Evolutionary conservation across 2,797 vertebrate species (phyloP).

Genomic region (Sebastes itinus): DNA sequence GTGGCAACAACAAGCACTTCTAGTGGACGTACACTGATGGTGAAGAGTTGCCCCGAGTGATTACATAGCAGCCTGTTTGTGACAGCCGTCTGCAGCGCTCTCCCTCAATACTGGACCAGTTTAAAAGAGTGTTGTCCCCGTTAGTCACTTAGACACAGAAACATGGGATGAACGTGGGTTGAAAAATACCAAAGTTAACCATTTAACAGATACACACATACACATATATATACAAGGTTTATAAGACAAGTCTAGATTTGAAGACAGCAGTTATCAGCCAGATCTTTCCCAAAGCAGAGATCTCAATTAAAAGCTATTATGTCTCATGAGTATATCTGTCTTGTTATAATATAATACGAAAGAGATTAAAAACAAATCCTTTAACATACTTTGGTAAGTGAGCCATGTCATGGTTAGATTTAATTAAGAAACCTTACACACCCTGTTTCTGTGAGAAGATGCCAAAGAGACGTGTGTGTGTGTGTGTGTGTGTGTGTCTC

Average conservation of each 20-base stretch:
- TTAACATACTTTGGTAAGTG: background rate
- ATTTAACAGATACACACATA: background rate
- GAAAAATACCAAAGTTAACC: too few relatives aligned
- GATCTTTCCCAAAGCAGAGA: background rate
- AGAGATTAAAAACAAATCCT: slow-evolving; percentile 2
- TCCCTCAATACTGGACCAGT: too few relatives aligned
- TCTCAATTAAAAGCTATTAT: background rate
- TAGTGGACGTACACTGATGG: too few relatives aligned
- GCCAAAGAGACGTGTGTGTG: background rate
- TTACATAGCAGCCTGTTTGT: too few relatives aligned
- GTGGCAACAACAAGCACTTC: too few relatives aligned
- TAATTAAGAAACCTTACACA: slow-evolving; percentile 6
- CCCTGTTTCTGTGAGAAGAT: background rate
- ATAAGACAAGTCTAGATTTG: background rate
- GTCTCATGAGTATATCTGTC: background rate
- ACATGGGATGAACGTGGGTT: too few relatives aligned
- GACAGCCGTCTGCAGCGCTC: too few relatives aligned
- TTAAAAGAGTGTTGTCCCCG: too few relatives aligned
- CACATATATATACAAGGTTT: background rate
- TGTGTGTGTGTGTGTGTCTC: background rate
- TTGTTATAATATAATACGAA: background rate
- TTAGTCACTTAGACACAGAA: too few relatives aligned
- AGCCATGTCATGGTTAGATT: background rate
- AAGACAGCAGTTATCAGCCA: background rate
- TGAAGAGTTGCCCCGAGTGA: too few relatives aligned